Conservation (phyloP, 2,113 vertebrate species). For the Prunella fulvescens region DNA sequence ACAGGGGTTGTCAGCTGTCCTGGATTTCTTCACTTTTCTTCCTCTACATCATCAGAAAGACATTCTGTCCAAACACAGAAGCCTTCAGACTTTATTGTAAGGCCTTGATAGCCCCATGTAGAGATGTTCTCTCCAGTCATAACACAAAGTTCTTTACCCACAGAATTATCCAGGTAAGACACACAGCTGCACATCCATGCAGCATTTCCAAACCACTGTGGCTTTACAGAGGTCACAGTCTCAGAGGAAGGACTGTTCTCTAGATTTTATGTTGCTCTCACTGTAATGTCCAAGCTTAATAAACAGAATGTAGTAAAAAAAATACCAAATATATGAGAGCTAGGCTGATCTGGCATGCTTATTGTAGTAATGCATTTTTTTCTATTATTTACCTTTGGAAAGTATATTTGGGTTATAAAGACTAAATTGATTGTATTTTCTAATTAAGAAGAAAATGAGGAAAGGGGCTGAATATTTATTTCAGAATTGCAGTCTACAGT, state of each 20-base stretch:
- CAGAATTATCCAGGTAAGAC: not conserved
- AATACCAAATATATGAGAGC: not conserved
- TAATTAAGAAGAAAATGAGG: conserved; percentile 66
- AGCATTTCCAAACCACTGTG: not conserved
- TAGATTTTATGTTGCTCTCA: not conserved
- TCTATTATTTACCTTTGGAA: conserved; percentile 54
- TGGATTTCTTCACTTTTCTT: not conserved
- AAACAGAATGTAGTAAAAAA: not conserved
- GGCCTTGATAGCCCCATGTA: not conserved
- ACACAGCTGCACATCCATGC: not conserved
- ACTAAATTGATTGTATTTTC: conserved; percentile 60
- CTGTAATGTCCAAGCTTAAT: not conserved
- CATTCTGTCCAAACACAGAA: not conserved
- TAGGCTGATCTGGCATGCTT: not conserved
- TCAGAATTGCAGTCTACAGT: conserved; percentile 37
- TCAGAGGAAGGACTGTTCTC: not conserved
- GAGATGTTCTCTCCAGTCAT: not conserved
- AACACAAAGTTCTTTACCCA: not conserved
- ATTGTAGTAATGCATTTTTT: conserved; percentile 42
- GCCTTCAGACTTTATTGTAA: not conserved
- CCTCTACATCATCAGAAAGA: not conserved
- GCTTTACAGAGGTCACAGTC: not conserved
- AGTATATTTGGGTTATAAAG: conserved; percentile 45
- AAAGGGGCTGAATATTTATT: conserved; percentile 58
- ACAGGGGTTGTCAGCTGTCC: not conserved